Conservation (phyloP, 2,888 invertebrate genomes). For the Bellardia bayeri region DNA sequence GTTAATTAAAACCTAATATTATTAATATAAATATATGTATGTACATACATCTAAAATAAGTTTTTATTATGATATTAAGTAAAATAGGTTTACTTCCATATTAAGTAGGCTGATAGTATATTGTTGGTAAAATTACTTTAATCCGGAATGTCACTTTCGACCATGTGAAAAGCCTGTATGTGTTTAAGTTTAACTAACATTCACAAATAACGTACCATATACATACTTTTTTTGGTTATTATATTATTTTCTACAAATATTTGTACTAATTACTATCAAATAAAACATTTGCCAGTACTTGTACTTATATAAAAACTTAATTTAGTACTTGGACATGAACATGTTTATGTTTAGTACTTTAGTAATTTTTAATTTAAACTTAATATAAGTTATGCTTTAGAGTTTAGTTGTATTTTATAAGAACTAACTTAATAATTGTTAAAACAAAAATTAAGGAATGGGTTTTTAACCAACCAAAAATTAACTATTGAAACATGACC, state of each 20-base stretch:
- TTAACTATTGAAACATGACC: background rate
- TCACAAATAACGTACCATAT: background rate
- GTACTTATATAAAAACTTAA: conserved; percentile 41
- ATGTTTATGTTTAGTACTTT: background rate
- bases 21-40: background rate
- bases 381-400: conserved; percentile 39
- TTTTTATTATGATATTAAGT: conserved; percentile 28
- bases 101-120: background rate
- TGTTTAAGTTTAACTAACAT: background rate
- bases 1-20: conserved; percentile 26
- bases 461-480: background rate
- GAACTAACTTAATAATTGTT: conserved; percentile 20
- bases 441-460: background rate
- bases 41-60: background rate
- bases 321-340: conserved; percentile 17
- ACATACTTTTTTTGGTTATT: background rate
- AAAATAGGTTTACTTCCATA: background rate
- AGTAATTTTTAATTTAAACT: background rate
- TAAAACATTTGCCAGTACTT: conserved; percentile 54
- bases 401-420: conserved; percentile 29
- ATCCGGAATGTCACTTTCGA: background rate
- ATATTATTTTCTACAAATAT: background rate
- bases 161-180: background rate
- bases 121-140: too few relatives aligned
- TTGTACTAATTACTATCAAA: background rate